Base-by-base conservation (phyloP, 2,113 vertebrate species). In the Panthera tigris region DNA sequence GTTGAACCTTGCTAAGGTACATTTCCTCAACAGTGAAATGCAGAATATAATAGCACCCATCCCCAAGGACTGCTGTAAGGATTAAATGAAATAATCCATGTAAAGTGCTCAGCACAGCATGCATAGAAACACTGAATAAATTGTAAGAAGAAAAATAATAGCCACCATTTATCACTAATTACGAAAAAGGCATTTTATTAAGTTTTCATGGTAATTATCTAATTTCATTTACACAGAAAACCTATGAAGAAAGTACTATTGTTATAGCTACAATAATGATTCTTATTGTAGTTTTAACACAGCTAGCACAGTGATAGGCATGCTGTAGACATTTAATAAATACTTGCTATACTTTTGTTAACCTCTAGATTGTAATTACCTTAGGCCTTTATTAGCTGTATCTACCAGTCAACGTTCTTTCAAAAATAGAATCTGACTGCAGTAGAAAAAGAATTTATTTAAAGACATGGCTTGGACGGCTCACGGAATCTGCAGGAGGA, bases 281-380 rank as follows among this genome's bases (percentile, higher is more conserved):
- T 66, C 78, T n/a, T 69, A 73, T 39, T 19, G 0, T 48, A 21
- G 41, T 13, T 66, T 92, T 78, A 80, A 65, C 39, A 63, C 5
- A 78, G n/a, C 6, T 25, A 57, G 33, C 78, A 83, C 68, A 66
- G 61, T 71, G 55, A 83, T 18, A 89, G 89, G 83, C 52, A 65
- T 66, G 91, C 4, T 29, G 31, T 14, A 87, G 18, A 39, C 23
- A 89, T 9, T 80, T 55, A 48, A 85, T 55, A 90, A 63, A 87
- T 93, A 92, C 61, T 69, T 80, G 68, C 41, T 76, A 63, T 69
- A 52, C 10, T 95, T n/a, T 82, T 93, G 66, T 78, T 86, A 79
- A 89, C 50, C 18, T 80, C 63, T 23, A 69, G 23, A n/a, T 18
- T 80, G 0, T 94, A 87, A 89, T 86, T 74, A 74, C 55, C 12